Evolutionary conservation across 2,888 invertebrate species (phyloP), one percentile per base, ranked within the genome.

Genomic region (Lumbricus terrestris): DNA sequence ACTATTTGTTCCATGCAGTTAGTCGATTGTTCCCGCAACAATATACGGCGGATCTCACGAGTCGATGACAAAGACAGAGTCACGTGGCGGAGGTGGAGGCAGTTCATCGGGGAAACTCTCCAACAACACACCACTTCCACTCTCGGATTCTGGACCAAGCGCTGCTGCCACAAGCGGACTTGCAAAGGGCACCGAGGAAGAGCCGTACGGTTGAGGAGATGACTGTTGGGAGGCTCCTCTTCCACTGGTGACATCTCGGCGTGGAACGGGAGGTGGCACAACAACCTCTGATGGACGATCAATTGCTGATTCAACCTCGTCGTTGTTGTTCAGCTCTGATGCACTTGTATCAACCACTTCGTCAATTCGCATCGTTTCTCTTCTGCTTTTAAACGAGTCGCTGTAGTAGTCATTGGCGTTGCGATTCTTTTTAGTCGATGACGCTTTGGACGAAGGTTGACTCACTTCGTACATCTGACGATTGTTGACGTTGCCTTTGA

Each of bases 31-130:
- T n/a, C n/a, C n/a, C n/a, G n/a, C 47, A 40, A 15, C 40, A 6
- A 15, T n/a, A n/a, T n/a, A 47, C 23, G 47, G 69, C 8, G 29
- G 6, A 69, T 69, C n/a, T 69, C 69, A 69, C 69, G 69, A 69
- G n/a, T n/a, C 69, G 0, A 69, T 29, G 2, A 69, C 69, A n/a
- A 1, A n/a, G 69, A 69, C 8, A n/a, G 69, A 69, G 69, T 69
- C 69, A 69, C 69, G 69, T 13, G 69, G 69, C n/a, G 69, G 69
- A n/a, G 69, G 69, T 69, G 69, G 69, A 69, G 69, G 69, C n/a
- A 69, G n/a, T 69, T 69, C 69, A n/a, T 69, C 69, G n/a, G 69
- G 69, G 69, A 69, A 69, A n/a, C 69, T n/a, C n/a, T 69, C 69
- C 69, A 69, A 29, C 69, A 69, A 69, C 29, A 6, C 29, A 6